Evolutionary conservation across 1,140 invertebrate species (phyloP).

Genomic region (Sinella curviseta): DNA sequence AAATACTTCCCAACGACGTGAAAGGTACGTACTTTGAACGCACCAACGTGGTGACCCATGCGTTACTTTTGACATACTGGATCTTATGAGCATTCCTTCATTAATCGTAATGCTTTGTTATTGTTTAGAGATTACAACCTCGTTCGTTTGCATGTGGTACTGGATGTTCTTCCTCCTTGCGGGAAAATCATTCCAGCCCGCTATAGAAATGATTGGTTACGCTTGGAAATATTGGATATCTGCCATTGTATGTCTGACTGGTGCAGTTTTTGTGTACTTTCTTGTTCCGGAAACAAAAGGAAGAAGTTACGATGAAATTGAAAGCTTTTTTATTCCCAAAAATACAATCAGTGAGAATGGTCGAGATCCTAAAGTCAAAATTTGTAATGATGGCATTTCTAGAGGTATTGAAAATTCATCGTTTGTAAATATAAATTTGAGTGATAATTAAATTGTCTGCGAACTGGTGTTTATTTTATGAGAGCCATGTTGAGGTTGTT

Average conservation of each 20-base stretch:
- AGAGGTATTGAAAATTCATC: no score
- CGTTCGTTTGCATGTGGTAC: conserved; percentile 32
- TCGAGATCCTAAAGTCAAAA: no score
- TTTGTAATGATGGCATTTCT: no score
- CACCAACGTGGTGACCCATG: neutral
- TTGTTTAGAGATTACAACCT: conserved; percentile 27
- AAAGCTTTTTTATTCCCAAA: conserved; percentile 43
- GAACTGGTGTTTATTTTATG: no score
- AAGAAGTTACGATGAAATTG: conserved; percentile 68
- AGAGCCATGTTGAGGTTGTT: no score
- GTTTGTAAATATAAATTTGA: no score
- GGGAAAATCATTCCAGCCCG: conserved; percentile 30
- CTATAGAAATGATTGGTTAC: conserved; percentile 55
- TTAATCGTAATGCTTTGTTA: no score
- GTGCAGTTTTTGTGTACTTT: conserved; percentile 61
- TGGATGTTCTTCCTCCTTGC: conserved; percentile 33
- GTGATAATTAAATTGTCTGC: no score
- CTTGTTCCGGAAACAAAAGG: conserved; percentile 74
- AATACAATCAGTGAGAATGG: neutral
- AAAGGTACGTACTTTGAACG: conserved; percentile 29
- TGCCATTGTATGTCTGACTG: conserved; percentile 58
- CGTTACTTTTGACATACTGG: neutral
- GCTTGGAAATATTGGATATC: conserved; percentile 62
- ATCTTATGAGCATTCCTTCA: no score
- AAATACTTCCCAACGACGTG: conserved; percentile 58